Base-by-base conservation (phyloP, 1,140 invertebrate species). In the Lepidotrigona ventralis region DNA sequence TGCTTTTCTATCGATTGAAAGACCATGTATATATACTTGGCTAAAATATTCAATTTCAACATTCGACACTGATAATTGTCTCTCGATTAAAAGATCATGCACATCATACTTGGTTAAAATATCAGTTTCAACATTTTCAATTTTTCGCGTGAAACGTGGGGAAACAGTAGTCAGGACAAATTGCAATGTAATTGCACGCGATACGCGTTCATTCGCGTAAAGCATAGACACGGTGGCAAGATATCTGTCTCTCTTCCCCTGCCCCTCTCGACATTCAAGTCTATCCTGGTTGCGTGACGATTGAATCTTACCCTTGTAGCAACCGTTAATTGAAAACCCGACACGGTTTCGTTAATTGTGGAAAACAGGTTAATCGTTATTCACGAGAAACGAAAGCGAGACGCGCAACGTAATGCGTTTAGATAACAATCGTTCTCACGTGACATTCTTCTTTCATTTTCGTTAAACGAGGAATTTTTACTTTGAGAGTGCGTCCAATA, bases 361-460 rank as follows among this genome's bases (percentile, higher is more conserved):
- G 76, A 75, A 84, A 87, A 87, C 85, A 69, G 76, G 72, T 86
- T 86, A 87, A 87, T 87, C 78, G 70, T 79, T 76, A 64, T 79
- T 77, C 66, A 0, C 53, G 33, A 17, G 63, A 23, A 76, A 76
- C 63, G 72, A 76, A 58, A 76, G 9, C 51, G 60, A 58, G 12
- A 14, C 23, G 29, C 21, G 79, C 33, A 66, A 54, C 58, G 71
- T 29, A 64, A 81, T 17, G 21, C 46, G n/a, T 73, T 33, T 2
- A 6, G 56, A 17, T 15, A 56, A 81, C 23, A 60, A 60, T 60
- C 58, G 15, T 21, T 56, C 26, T 26, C 33, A 1, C 11, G 11
- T 17, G 19, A 12, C 21, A 56, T 26, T 53, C 12, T 4, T 63
- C 4, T 21, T 51, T 53, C 21, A 14, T 19, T 17, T 19, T 9